Evolutionary conservation across 1,140 invertebrate species (phyloP).

Genomic region (Anastatus disparis): DNA sequence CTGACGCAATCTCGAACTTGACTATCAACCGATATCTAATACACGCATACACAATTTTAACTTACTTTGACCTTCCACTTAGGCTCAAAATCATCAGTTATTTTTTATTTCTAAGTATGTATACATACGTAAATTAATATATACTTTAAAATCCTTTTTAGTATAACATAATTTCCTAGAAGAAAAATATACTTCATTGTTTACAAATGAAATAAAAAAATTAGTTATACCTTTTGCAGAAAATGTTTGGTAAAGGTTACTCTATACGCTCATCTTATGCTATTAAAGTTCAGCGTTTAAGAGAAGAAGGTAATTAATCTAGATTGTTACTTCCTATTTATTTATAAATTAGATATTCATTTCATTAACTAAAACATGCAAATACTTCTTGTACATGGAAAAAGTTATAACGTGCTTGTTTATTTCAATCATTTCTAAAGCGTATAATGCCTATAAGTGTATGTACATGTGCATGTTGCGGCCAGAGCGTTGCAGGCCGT

Average conservation of each 20-base stretch:
- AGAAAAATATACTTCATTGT: not conserved
- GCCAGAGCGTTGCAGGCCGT: not conserved
- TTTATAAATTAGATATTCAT: conserved; percentile 1
- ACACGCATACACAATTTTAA: too few relatives aligned
- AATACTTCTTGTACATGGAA: not conserved
- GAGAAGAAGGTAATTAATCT: not conserved
- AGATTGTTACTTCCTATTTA: conserved; percentile 12
- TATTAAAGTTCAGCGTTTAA: not conserved
- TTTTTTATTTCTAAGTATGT: not conserved
- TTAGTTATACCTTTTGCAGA: too few relatives aligned
- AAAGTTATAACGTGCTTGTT: conserved; percentile 12
- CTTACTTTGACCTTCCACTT: too few relatives aligned
- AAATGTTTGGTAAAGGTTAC: too few relatives aligned
- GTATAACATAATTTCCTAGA: too few relatives aligned
- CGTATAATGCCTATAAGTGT: not conserved
- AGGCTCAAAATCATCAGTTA: not conserved
- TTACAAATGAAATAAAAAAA: not conserved
- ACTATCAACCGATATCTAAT: too few relatives aligned
- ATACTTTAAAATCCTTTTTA: too few relatives aligned
- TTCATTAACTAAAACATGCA: conserved; percentile 15
- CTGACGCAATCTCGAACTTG: too few relatives aligned
- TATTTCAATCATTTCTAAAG: conserved; percentile 25
- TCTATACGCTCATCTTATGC: not conserved
- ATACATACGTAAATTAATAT: not conserved
- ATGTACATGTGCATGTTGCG: too few relatives aligned